phyloP scores from a whole-genome alignment of 2,797 vertebrate genomes.

The Balearica regulorum region DNA sequence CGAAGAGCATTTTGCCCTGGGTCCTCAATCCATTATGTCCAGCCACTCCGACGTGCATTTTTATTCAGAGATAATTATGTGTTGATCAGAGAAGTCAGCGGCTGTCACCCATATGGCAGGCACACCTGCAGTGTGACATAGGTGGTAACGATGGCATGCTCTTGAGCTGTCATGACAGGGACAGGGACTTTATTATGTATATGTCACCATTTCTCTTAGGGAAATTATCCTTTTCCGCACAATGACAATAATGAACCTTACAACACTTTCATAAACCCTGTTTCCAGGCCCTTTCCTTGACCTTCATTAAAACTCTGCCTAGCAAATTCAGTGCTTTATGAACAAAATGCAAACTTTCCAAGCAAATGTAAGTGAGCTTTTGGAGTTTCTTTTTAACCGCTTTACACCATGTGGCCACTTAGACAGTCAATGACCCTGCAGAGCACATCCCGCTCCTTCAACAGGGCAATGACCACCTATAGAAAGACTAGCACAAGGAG shows the following conservation, averaged over 20 bases:
- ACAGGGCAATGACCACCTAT: not conserved
- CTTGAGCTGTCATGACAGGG: slow-evolving; percentile 83
- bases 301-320: slow-evolving; percentile 71
- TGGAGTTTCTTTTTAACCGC: not conserved
- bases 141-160: slow-evolving; percentile 81
- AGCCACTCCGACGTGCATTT: slow-evolving; percentile 75
- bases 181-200: slow-evolving; percentile 83
- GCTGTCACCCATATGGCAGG: slow-evolving; percentile 83
- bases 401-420: not conserved
- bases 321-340: slow-evolving; percentile 42
- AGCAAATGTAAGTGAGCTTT: not conserved
- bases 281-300: slow-evolving; percentile 72
- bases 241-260: slow-evolving; percentile 79
- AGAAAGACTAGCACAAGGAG: not conserved
- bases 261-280: slow-evolving; percentile 70
- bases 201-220: slow-evolving; percentile 82
- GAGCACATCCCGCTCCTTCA: not conserved
- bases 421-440: not conserved
- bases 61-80: slow-evolving; percentile 89
- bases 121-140: slow-evolving; percentile 81
- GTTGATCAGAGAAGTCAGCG: slow-evolving; percentile 81
- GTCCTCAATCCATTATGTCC: slow-evolving; percentile 88
- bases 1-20: slow-evolving; percentile 78
- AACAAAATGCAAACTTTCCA: slow-evolving; percentile 43
- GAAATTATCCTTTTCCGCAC: slow-evolving; percentile 79